A percentile compares a stretch with the other conserved stretches of the same genome.
Evolutionary conservation across 2,888 invertebrate genomes (phyloP).

Genomic region (Tetragonisca angustula): DNA sequence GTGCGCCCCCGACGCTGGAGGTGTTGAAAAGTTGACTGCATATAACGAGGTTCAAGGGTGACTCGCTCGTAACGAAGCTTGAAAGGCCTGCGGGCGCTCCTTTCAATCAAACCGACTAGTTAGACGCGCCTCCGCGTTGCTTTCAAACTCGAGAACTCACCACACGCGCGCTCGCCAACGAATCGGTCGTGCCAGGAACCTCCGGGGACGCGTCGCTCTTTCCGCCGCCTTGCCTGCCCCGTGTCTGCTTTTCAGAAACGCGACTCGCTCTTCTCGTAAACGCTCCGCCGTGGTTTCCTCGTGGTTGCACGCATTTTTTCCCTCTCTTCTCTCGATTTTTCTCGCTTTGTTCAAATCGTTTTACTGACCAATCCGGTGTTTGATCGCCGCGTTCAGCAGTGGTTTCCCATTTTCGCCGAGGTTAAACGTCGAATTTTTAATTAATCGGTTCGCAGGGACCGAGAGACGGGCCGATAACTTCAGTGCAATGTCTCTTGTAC

Average conservation of each 20-base stretch:
- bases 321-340: not conserved
- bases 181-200: not conserved
- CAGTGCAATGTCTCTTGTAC: not conserved
- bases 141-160: conserved; percentile 45
- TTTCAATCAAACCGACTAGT: conserved; percentile 63
- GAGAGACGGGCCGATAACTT: not conserved
- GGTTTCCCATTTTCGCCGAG: not conserved
- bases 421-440: conserved; percentile 37
- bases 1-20: conserved; percentile 60
- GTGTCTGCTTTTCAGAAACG: not conserved
- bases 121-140: conserved; percentile 37
- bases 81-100: conserved; percentile 65
- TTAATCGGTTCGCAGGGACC: not conserved
- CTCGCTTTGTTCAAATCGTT: not conserved
- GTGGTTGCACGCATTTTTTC: not conserved
- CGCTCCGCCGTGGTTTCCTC: not conserved
- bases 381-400: not conserved
- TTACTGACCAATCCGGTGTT: not conserved
- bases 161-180: not conserved
- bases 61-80: conserved; percentile 63
- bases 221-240: not conserved
- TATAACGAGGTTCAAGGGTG: conserved; percentile 69
- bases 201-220: not conserved
- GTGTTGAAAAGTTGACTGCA: conserved; percentile 70
- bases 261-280: not conserved